These are phyloP conservation scores for Mastigias papua DNA, from an alignment of 30 jellyfish, hydroid and myxozoan species.

Conservation along the genomic window DNA sequence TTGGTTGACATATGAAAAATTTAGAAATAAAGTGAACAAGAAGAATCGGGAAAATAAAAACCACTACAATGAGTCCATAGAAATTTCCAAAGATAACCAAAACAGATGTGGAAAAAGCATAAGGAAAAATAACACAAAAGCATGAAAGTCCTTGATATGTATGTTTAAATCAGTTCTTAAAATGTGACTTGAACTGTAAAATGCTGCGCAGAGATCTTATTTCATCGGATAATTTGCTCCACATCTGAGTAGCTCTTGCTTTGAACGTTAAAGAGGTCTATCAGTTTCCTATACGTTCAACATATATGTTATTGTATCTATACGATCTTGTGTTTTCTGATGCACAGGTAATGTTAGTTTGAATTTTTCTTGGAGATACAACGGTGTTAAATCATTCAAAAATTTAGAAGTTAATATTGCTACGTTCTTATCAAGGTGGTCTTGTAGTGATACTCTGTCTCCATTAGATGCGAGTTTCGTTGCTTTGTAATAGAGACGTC, in stretches of 20 bases:
- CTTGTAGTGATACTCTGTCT: conserved; percentile 35
- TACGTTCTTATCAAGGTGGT: conserved; percentile 44
- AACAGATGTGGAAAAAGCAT: too few relatives aligned
- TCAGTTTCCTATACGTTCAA: conserved; percentile 41
- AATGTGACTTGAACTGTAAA: not conserved
- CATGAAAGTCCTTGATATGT: too few relatives aligned
- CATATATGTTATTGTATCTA: conserved; percentile 47
- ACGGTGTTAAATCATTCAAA: conserved; percentile 43
- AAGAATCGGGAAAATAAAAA: too few relatives aligned
- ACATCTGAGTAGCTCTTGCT: conserved; percentile 58
- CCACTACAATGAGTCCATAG: too few relatives aligned
- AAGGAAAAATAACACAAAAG: too few relatives aligned
- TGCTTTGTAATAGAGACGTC: conserved; percentile 50
- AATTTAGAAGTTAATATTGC: conserved; percentile 55
- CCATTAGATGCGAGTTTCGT: conserved; percentile 63
- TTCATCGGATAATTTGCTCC: conserved; percentile 31
- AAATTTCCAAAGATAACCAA: too few relatives aligned
- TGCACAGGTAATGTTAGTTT: conserved; percentile 48
- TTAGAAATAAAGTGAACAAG: too few relatives aligned
- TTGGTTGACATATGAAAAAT: too few relatives aligned
- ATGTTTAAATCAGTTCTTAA: conserved; percentile 24
- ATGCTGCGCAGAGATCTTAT: conserved; percentile 41
- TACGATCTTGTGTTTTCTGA: conserved; percentile 58
- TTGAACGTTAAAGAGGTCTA: conserved; percentile 53
- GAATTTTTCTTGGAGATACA: conserved; percentile 30